Conservation (phyloP, 2,797 vertebrate species). For the Varecia variegata region DNA sequence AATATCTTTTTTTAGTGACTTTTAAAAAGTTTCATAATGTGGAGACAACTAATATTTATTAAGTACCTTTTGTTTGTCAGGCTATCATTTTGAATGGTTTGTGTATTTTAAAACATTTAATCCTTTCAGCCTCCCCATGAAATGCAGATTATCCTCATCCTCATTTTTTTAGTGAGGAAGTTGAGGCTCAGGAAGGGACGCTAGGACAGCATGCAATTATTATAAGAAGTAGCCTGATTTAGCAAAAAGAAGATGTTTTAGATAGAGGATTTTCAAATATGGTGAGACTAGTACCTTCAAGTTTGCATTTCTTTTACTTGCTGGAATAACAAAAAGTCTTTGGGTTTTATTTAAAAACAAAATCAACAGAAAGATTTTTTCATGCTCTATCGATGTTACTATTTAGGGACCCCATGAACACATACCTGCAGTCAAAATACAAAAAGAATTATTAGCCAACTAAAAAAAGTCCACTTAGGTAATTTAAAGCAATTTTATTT, state of each 20-base stretch:
- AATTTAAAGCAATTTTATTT: constrained; percentile 42
- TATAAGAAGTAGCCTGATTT: constrained; percentile 8
- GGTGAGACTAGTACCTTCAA: constrained; percentile 24
- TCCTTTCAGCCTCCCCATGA: not conserved
- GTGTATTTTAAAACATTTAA: constrained; percentile 13
- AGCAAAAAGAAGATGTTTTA: constrained; percentile 28
- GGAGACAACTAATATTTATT: not conserved
- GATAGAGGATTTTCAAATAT: constrained; percentile 14
- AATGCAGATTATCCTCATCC: not conserved
- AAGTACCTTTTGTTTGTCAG: not conserved
- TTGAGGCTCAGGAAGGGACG: not conserved
- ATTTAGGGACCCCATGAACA: not conserved
- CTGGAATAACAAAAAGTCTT: not conserved
- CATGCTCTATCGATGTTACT: not conserved
- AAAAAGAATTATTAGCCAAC: not conserved
- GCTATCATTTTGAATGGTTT: not conserved
- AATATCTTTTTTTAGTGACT: constrained; percentile 6
- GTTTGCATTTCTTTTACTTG: constrained; percentile 34
- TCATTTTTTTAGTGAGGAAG: constrained; percentile 31
- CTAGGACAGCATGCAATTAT: not conserved
- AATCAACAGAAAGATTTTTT: not conserved
- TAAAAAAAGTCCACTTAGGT: not conserved
- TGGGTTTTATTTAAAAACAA: constrained; percentile 31
- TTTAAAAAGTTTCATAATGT: not conserved
- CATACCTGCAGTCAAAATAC: not conserved